These are phyloP conservation scores for Echinarachnius parma DNA, from an alignment of 53 echinoderm and acorn worm species.

Conservation along the genomic window DNA sequence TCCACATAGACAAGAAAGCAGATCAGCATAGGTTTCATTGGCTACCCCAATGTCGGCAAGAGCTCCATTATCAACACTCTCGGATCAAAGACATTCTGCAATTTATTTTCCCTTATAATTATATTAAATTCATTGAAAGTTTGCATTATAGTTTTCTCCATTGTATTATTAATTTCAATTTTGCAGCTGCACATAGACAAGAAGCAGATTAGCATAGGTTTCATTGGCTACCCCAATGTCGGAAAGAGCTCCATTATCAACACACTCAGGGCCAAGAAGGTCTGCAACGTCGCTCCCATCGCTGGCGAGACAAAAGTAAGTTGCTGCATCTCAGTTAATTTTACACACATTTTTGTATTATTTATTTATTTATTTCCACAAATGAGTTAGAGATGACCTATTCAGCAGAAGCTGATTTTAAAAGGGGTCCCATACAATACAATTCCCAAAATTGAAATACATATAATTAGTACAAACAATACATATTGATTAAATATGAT, in stretches of 20 bases:
- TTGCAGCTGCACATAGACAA: conserved; percentile 89
- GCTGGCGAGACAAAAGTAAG: conserved; percentile 92
- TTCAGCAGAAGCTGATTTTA: no score
- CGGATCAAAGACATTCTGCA: conserved; percentile 72
- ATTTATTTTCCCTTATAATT: no score
- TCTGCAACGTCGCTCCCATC: conserved; percentile 92
- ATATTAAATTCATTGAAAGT: no score
- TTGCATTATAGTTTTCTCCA: no score
- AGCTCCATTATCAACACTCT: conserved; percentile 95
- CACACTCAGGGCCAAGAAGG: conserved; percentile 84
- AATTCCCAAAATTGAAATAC: no score
- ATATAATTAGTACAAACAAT: no score
- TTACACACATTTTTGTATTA: background rate
- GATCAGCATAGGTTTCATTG: conserved; percentile 96
- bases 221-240: conserved; percentile 95
- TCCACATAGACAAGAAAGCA: conserved; percentile 98
- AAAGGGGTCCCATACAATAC: no score
- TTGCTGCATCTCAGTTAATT: no score
- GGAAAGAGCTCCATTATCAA: conserved; percentile 99
- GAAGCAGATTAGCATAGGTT: conserved; percentile 96
- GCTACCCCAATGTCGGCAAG: conserved; percentile 96
- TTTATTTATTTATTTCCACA: no score
- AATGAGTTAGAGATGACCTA: no score
- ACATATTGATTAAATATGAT: no score
- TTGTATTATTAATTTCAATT: conserved; percentile 3